phyloP scores from a whole-genome alignment of 2,797 vertebrate genomes.

The Spinibarbus caldwelli region DNA sequence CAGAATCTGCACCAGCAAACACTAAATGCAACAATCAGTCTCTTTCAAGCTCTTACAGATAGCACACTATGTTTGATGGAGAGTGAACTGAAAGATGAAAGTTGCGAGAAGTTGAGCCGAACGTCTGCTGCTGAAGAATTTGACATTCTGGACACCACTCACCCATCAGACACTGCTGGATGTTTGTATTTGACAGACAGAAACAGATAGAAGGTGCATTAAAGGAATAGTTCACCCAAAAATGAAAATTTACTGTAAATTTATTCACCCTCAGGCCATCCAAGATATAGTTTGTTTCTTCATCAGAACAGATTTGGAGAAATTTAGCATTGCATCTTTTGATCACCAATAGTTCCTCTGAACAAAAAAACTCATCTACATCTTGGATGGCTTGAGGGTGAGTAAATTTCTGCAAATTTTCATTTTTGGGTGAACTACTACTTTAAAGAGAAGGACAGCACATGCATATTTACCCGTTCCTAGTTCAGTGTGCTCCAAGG shows the following conservation, averaged over 20 bases:
- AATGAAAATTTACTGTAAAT: neutral
- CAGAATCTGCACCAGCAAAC: constrained; percentile 65
- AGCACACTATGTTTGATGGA: constrained; percentile 66
- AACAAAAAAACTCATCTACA: neutral
- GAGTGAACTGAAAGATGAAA: constrained; percentile 58
- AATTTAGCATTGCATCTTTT: neutral
- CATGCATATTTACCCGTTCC: constrained; percentile 81
- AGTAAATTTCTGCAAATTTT: neutral
- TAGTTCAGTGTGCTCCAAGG: constrained; percentile 89
- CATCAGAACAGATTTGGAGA: neutral
- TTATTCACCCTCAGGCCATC: neutral
- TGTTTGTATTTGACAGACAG: constrained; percentile 13
- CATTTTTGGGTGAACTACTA: neutral
- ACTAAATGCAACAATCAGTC: constrained; percentile 65
- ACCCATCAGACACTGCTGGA: constrained; percentile 13
- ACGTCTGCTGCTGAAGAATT: neutral
- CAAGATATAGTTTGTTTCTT: neutral
- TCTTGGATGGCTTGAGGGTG: neutral
- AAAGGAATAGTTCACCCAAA: neutral
- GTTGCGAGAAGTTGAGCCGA: constrained; percentile 23
- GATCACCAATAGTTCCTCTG: neutral
- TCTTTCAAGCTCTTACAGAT: constrained; percentile 66
- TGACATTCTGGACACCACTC: constrained; percentile 27
- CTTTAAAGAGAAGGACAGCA: neutral
- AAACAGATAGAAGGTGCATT: neutral